These are phyloP conservation scores for Bos indicus DNA, from an alignment of 2,113 vertebrate genomes.

Conservation along the genomic window DNA sequence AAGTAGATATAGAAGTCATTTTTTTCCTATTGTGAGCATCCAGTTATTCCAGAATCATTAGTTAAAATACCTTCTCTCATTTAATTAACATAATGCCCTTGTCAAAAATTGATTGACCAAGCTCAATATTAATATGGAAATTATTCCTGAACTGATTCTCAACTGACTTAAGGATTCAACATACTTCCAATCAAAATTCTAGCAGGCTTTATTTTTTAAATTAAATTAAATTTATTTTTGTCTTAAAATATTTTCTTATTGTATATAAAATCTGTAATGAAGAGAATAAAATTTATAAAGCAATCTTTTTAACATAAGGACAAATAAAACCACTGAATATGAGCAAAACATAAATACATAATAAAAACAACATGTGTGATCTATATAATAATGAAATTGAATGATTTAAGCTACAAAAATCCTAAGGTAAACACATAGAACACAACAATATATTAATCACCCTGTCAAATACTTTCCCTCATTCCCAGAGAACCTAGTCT, in stretches of 20 bases:
- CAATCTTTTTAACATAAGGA: background rate
- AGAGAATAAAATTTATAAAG: background rate
- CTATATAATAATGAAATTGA: background rate
- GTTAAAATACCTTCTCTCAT: background rate
- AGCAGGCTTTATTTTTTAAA: background rate
- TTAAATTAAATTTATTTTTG: background rate
- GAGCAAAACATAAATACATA: background rate
- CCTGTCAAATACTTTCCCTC: background rate
- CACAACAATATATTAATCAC: background rate
- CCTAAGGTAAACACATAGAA: background rate
- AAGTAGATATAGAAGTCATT: background rate
- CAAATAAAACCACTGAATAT: background rate
- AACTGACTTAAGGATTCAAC: background rate
- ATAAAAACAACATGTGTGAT: background rate
- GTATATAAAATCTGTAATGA: background rate
- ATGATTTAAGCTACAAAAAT: background rate
- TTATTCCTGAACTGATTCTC: background rate
- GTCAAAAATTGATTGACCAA: background rate
- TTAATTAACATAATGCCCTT: background rate
- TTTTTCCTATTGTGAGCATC: background rate
- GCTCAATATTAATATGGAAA: background rate
- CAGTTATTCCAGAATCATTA: background rate
- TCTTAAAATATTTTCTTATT: background rate
- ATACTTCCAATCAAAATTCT: background rate
- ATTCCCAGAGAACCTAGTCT: background rate